A percentile compares a stretch with the other conserved stretches of the same genome.
phyloP scores from a whole-genome alignment of 2,113 vertebrate genomes.

The Callopanchax toddi region DNA sequence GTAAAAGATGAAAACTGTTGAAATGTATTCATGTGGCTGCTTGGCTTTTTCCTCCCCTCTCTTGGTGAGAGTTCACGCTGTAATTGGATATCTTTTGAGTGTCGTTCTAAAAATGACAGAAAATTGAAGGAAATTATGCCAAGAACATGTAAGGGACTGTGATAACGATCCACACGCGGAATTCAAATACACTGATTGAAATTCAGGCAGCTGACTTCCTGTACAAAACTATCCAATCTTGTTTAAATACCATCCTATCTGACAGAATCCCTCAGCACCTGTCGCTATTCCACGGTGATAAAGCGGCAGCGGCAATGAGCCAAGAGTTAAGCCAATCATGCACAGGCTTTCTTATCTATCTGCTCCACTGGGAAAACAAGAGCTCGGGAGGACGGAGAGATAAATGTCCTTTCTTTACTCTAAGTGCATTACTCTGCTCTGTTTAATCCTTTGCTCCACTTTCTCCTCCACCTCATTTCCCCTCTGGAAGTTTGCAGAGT shows the following conservation, averaged over 20 bases:
- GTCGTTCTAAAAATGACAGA: conserved; percentile 10
- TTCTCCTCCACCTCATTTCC: conserved; percentile 39
- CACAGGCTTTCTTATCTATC: conserved; percentile 59
- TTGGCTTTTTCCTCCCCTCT: conserved; percentile 3
- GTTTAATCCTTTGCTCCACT: conserved; percentile 47
- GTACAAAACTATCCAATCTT: conserved; percentile 48
- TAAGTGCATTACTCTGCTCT: conserved; percentile 49
- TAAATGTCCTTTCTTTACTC: conserved; percentile 61
- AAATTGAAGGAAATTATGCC: conserved; percentile 36
- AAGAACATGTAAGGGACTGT: conserved; percentile 14
- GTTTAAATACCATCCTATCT: conserved; percentile 55
- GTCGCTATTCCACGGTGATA: conserved; percentile 44
- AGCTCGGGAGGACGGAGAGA: conserved; percentile 55
- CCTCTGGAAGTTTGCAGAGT: conserved; percentile 12
- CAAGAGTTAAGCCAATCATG: conserved; percentile 69
- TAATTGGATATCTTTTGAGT: conserved; percentile 18
- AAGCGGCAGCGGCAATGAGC: conserved; percentile 39
- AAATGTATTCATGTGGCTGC: conserved; percentile 25
- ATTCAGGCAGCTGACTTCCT: conserved; percentile 38
- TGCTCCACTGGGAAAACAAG: conserved; percentile 60
- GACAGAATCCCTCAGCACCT: conserved; percentile 50
- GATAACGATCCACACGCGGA: conserved; percentile 17
- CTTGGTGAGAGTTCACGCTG: conserved; percentile 3
- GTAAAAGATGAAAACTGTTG: conserved; percentile 3
- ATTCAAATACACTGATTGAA: conserved; percentile 35